Conservation (phyloP, 2,113 vertebrate species). For the Thamnaconus septentrionalis region DNA sequence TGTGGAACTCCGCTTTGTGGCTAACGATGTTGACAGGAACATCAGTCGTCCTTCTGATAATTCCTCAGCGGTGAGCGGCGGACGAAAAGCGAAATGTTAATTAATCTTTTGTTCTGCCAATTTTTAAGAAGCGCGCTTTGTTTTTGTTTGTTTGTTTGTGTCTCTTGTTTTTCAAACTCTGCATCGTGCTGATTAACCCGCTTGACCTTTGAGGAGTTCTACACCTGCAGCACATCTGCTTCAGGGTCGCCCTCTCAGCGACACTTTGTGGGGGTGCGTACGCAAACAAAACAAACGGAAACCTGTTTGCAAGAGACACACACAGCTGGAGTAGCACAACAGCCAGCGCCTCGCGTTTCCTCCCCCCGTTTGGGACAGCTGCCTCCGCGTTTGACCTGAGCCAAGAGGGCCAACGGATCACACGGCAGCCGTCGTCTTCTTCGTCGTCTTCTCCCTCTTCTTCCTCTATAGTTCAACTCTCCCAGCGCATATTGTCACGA, state of each 20-base stretch:
- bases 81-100: conserved; percentile 53
- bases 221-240: conserved; percentile 1
- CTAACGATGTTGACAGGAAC: conserved; percentile 62
- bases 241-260: conserved; percentile 32
- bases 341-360: too few relatives aligned
- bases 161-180: not conserved
- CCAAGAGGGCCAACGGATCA: too few relatives aligned
- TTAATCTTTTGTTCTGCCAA: conserved; percentile 27
- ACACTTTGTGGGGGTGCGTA: conserved; percentile 46
- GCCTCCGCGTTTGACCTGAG: too few relatives aligned
- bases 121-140: conserved; percentile 1
- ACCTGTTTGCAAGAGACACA: too few relatives aligned
- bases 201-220: not conserved
- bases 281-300: too few relatives aligned
- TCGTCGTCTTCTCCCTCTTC: too few relatives aligned
- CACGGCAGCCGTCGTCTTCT: too few relatives aligned
- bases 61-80: conserved; percentile 33
- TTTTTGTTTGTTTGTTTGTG: not conserved
- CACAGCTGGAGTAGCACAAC: not conserved
- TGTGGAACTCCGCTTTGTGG: conserved; percentile 65
- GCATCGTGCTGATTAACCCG: conserved; percentile 7
- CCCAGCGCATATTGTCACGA: too few relatives aligned
- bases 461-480: too few relatives aligned
- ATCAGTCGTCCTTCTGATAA: conserved; percentile 51
- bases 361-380: too few relatives aligned